Evolutionary conservation across 1,140 invertebrate genomes (phyloP).

Genomic region (Drosophila jambulina): DNA sequence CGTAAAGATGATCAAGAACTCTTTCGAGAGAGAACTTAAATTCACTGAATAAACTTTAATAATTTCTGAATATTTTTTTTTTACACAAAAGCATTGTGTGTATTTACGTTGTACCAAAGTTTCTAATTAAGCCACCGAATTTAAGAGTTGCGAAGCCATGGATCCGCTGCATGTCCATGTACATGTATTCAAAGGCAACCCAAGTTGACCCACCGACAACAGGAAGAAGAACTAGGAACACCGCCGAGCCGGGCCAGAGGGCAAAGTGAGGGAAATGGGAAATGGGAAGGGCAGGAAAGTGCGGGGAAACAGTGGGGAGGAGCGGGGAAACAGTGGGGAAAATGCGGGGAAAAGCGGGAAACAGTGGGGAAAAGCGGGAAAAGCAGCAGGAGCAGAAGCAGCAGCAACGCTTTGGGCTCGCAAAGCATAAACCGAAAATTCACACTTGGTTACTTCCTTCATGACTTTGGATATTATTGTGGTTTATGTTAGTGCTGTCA

Average conservation of each 20-base stretch:
- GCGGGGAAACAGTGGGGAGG: neutral
- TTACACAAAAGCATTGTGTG: neutral
- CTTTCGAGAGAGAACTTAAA: neutral
- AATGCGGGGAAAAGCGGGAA: conserved; percentile 6
- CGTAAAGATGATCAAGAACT: too few relatives aligned
- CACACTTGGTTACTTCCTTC: conserved; percentile 83
- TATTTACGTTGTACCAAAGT: neutral
- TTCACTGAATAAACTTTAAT: neutral
- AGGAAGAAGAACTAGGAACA: conserved; percentile 28
- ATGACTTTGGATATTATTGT: conserved; percentile 84
- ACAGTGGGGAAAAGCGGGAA: neutral
- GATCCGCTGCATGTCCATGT: conserved; percentile 12
- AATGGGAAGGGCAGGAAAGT: neutral
- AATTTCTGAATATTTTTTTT: neutral
- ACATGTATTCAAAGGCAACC: conserved; percentile 5
- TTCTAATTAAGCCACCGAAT: conserved; percentile 20
- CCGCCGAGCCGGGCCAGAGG: conserved; percentile 21
- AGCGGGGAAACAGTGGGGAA: neutral
- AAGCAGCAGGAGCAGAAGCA: conserved; percentile 23
- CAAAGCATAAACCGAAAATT: conserved; percentile 82
- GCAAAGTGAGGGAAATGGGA: conserved; percentile 5
- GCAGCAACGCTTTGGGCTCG: conserved; percentile 47
- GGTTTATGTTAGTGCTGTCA: conserved; percentile 83
- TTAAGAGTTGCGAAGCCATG: conserved; percentile 11
- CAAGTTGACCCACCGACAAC: conserved; percentile 37